A percentile compares a stretch with the other conserved stretches of the same genome.
Evolutionary conservation across 2,888 invertebrate genomes (phyloP).

Genomic region (Buathra laborator): DNA sequence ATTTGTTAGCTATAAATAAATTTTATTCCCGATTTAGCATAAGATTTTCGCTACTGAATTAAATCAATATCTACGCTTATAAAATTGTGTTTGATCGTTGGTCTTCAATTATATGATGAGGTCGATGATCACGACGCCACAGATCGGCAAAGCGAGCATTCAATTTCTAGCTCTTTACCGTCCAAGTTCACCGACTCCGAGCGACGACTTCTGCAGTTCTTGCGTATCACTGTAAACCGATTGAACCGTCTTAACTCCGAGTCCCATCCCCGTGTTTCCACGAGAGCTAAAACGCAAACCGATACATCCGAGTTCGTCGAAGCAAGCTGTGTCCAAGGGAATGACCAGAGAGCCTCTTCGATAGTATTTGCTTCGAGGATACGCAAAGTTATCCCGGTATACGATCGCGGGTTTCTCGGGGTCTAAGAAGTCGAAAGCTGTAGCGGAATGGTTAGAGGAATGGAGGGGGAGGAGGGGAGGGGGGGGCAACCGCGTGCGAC

Average conservation of each 20-base stretch:
- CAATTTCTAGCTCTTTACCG: not conserved
- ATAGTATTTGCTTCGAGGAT: slow-evolving; percentile 55
- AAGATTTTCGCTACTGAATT: too few relatives aligned
- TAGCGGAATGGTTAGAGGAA: slow-evolving; percentile 46
- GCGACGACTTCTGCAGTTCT: not conserved
- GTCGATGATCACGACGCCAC: not conserved
- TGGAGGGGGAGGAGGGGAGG: not conserved
- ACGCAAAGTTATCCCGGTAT: slow-evolving; percentile 52
- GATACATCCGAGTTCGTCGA: slow-evolving; percentile 28
- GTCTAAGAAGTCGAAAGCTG: slow-evolving; percentile 73
- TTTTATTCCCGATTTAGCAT: too few relatives aligned
- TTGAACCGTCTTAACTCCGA: slow-evolving; percentile 24
- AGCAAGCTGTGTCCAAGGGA: not conserved
- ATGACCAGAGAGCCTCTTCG: slow-evolving; percentile 9
- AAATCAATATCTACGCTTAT: not conserved
- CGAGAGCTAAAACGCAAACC: slow-evolving; percentile 21
- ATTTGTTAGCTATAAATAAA: too few relatives aligned
- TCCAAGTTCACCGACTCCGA: not conserved
- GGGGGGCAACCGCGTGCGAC: slow-evolving; percentile 68
- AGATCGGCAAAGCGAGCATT: not conserved
- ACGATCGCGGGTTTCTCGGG: slow-evolving; percentile 44
- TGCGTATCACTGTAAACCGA: slow-evolving; percentile 3
- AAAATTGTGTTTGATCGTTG: too few relatives aligned
- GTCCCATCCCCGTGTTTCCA: not conserved
- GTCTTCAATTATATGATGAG: not conserved